Percentiles rank a stretch among this genome's conserved stretches.
These are phyloP conservation scores for Trididemnum clinides DNA, from an alignment of 23 tunicate genomes.

Conservation along the genomic window DNA sequence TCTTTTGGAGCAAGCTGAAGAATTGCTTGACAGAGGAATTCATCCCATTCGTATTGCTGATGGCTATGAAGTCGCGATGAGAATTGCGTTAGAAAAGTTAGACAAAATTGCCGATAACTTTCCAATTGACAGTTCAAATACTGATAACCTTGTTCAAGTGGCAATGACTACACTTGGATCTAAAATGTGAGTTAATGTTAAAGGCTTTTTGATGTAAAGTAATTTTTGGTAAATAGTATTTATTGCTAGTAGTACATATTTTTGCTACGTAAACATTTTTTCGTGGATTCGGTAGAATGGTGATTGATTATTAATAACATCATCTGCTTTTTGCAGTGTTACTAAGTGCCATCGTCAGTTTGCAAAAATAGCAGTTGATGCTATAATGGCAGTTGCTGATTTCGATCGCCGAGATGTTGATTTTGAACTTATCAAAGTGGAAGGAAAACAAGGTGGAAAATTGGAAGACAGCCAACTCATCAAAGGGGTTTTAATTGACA, in stretches of 20 bases:
- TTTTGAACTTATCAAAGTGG: slow-evolving; percentile 97
- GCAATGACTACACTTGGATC: slow-evolving; percentile 99
- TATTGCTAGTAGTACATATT: no score
- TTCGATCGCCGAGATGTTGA: slow-evolving; percentile 96
- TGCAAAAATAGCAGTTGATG: slow-evolving; percentile 97
- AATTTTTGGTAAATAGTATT: no score
- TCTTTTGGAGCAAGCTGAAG: slow-evolving; percentile 97
- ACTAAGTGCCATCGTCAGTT: slow-evolving; percentile 98
- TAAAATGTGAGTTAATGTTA: slow-evolving; percentile 59
- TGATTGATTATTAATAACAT: no score
- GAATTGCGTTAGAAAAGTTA: slow-evolving; percentile 81
- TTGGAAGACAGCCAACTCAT: slow-evolving; percentile 93
- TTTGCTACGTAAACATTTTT: no score
- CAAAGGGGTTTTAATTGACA: slow-evolving; percentile 98
- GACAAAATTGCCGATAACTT: slow-evolving; percentile 91
- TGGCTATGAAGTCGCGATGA: slow-evolving; percentile 96
- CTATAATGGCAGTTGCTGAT: slow-evolving; percentile 98
- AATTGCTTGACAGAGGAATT: slow-evolving; percentile 93
- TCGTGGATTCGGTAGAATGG: no score
- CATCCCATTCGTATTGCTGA: slow-evolving; percentile 99
- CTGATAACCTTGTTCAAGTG: slow-evolving; percentile 77
- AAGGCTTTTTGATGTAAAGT: no score
- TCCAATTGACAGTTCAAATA: slow-evolving; percentile 63
- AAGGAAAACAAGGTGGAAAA: slow-evolving; percentile 96
- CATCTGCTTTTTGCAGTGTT: slow-evolving; percentile 59